Evolutionary conservation across 2,888 invertebrate species (phyloP), one percentile per base, ranked within the genome.

Genomic region (Fragum sueziense): DNA sequence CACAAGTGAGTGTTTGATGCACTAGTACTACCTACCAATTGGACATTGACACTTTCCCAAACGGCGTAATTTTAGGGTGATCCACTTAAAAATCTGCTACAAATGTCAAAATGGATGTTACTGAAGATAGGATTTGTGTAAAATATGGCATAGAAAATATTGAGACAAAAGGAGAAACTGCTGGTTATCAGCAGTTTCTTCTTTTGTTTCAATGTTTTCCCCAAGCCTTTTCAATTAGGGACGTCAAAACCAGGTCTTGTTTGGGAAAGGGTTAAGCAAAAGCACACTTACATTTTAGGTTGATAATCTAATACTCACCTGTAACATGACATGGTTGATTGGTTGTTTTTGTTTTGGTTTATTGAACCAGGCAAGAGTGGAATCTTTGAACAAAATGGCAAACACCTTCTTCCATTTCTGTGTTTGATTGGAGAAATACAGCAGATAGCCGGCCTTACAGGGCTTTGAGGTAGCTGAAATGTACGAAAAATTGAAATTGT

Each of bases 321-420:
- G 57, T 34, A 70, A n/a, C 52, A 27, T 52, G 31, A 70, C 34
- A 54, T 70, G 54, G 25, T 54, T 33, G 14, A 70, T 54, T 31
- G 70, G 70, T 34, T 70, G 70, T 17, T 70, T 70, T 25, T 82
- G 67, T 27, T 78, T 82, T 1, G 81, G 79, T 51, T 74, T 76
- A 20, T 65, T 59, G 72, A 79, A 82, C 82, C 82, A 82, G 27
- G 82, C 82, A 20, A 82, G 27, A 27, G 68, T 76, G 1, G 82
- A 76, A 29, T 82, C 82, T 33, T 77, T 41, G 57, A 79, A 82
- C 7, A 82, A 62, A 11, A 82, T 73, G 29, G 37, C 76, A 41
- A 82, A 82, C 52, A 74, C 74, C 65, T 79, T 82, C 57, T 79
- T 79, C 79, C 79, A 82, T 69, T 79, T 79, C 17, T 25, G 54